phyloP scores from a whole-genome alignment of 2,888 invertebrate genomes.

The Muschampia plurimacula region DNA sequence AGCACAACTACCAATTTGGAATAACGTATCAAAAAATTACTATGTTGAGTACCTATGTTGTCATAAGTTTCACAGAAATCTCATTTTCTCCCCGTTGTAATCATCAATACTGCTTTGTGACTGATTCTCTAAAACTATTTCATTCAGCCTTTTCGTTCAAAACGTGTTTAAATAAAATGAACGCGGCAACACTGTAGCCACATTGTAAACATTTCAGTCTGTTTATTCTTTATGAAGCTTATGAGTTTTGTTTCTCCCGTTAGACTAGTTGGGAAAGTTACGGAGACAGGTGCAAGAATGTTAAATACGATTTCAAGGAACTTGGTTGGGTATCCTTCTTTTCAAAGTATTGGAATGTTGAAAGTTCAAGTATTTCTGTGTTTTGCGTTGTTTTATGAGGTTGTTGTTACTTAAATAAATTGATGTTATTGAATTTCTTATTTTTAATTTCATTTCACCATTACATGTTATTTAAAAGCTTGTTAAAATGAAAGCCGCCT shows the following conservation, averaged over 20 bases:
- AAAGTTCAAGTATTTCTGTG: neutral
- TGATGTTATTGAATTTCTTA: too few species aligned
- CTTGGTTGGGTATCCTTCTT: neutral
- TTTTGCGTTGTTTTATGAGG: too few species aligned
- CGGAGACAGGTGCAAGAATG: conserved; percentile 5
- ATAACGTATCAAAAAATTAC: neutral
- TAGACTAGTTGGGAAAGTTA: conserved; percentile 14
- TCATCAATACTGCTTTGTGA: neutral
- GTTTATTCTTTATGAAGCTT: conserved; percentile 22
- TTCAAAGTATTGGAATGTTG: neutral
- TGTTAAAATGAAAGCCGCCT: too few species aligned
- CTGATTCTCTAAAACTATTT: conserved; percentile 21
- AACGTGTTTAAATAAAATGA: conserved; percentile 66
- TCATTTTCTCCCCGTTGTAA: neutral
- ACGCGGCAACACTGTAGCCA: conserved; percentile 48
- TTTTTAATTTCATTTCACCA: too few species aligned
- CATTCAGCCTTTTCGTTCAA: conserved; percentile 55
- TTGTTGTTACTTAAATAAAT: too few species aligned
- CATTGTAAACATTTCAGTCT: conserved; percentile 23
- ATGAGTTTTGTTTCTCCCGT: conserved; percentile 14
- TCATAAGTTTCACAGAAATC: neutral
- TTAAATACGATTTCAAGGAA: neutral
- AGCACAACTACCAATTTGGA: neutral
- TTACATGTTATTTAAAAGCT: too few species aligned
- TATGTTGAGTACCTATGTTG: neutral